phyloP scores from a whole-genome alignment of 2,888 invertebrate genomes.

The Pherbina coryleti region DNA sequence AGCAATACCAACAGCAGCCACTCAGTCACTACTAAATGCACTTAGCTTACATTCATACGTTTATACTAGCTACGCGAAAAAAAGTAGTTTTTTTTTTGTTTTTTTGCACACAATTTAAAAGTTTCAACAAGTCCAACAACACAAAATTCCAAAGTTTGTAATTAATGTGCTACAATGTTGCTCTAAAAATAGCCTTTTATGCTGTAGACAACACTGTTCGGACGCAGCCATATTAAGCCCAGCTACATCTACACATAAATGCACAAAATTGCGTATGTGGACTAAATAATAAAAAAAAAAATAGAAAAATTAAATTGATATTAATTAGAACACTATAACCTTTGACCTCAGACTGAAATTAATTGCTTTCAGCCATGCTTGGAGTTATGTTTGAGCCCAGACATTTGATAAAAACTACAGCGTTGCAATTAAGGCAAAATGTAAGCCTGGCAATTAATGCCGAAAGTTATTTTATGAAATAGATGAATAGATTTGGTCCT shows the following conservation, averaged over 20 bases:
- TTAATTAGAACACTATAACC: neutral
- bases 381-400: no score
- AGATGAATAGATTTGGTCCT: no score
- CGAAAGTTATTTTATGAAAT: no score
- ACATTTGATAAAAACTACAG: no score
- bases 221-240: neutral
- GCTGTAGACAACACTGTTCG: neutral
- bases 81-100: neutral
- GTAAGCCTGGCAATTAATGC: no score
- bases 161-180: neutral
- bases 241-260: neutral
- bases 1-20: neutral
- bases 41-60: neutral
- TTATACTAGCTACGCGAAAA: no score
- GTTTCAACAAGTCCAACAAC: neutral
- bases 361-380: neutral
- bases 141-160: conserved; percentile 1
- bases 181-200: neutral
- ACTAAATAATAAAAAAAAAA: neutral
- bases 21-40: neutral
- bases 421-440: no score
- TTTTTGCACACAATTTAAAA: neutral
- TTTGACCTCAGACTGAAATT: neutral
- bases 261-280: neutral
- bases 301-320: neutral